These are phyloP conservation scores for Drosophila formosana DNA, from an alignment of 2,888 invertebrate genomes.

Conservation along the genomic window DNA sequence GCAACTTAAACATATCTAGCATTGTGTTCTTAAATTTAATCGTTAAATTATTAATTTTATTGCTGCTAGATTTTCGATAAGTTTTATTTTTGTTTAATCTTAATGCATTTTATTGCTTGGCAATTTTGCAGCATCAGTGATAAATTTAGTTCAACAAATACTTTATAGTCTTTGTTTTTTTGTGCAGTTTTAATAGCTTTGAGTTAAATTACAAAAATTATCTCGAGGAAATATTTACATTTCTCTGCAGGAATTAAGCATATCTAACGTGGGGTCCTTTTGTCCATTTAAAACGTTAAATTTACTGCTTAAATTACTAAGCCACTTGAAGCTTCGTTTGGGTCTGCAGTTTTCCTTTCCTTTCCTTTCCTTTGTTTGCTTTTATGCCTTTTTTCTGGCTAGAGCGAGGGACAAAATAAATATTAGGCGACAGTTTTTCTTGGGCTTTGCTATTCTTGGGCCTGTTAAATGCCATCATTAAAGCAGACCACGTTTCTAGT, in stretches of 20 bases:
- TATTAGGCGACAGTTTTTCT: conserved; percentile 61
- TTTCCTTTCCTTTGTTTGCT: conserved; percentile 16
- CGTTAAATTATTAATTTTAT: too few species aligned
- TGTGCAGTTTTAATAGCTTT: background rate
- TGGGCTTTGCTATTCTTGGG: conserved; percentile 37
- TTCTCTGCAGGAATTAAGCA: conserved; percentile 5
- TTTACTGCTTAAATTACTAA: conserved; percentile 46
- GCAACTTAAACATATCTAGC: too few species aligned
- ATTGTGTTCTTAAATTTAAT: too few species aligned
- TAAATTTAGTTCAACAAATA: too few species aligned
- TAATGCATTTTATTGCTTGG: too few species aligned
- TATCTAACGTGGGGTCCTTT: background rate
- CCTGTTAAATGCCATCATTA: conserved; percentile 56
- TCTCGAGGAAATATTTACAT: background rate
- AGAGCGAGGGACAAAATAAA: conserved; percentile 49
- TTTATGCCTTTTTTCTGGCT: conserved; percentile 11
- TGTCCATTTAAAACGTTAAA: conserved; percentile 35
- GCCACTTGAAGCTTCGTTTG: conserved; percentile 34
- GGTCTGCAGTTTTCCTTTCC: conserved; percentile 22
- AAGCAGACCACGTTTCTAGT: conserved; percentile 60
- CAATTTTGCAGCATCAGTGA: too few species aligned
- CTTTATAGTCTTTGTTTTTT: background rate
- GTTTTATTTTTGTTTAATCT: too few species aligned
- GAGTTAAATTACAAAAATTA: conserved; percentile 4
- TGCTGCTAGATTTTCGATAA: too few species aligned